phyloP scores from a whole-genome alignment of 1,140 invertebrate species.

The Eurosta solidaginis region DNA sequence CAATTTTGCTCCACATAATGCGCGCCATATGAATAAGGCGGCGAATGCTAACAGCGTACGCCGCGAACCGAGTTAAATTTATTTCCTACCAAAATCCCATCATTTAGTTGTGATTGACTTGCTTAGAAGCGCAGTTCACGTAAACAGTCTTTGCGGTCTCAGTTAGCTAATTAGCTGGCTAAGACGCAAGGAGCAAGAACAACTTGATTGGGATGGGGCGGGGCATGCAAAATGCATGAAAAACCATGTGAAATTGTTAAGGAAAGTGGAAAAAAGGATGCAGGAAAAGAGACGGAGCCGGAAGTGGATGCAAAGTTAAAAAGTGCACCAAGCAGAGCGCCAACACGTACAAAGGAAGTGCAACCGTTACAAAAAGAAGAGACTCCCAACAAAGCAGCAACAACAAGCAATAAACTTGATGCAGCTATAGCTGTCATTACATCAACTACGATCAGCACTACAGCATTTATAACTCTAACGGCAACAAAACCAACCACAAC shows the following conservation, averaged over 20 bases:
- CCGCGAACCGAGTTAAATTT: neutral
- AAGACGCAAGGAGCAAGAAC: neutral
- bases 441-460: neutral
- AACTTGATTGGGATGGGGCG: neutral
- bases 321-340: too few relatives aligned
- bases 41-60: neutral
- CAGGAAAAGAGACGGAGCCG: neutral
- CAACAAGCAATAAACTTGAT: neutral
- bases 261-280: neutral
- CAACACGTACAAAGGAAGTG: neutral
- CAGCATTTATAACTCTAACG: neutral
- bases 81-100: neutral
- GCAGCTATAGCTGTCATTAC: neutral
- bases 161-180: neutral
- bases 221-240: constrained; percentile 13
- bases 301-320: neutral
- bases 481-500: neutral
- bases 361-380: neutral
- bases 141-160: neutral
- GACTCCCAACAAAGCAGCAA: neutral
- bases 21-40: neutral
- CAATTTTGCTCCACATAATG: constrained; percentile 17
- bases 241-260: neutral
- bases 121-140: neutral
- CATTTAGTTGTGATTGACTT: constrained; percentile 5